Conservation (phyloP, 2,113 vertebrate species). For the Mormoops blainvillei region DNA sequence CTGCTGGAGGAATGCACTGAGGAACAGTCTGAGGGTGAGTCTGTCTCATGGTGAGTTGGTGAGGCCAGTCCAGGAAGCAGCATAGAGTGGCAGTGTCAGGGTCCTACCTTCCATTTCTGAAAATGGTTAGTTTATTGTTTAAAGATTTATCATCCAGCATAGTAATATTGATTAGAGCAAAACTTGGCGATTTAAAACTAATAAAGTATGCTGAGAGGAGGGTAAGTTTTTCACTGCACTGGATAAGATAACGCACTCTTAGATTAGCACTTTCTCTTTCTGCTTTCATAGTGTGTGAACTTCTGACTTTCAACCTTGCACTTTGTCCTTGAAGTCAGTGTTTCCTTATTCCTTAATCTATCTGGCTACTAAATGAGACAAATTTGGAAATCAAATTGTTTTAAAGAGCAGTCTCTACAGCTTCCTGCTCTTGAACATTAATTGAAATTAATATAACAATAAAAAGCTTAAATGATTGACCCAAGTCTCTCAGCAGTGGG, state of each 20-base stretch:
- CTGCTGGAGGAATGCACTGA: not conserved
- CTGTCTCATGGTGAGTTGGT: not conserved
- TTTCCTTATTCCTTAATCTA: not conserved
- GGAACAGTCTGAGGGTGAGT: not conserved
- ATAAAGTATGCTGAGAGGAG: not conserved
- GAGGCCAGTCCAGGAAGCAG: not conserved
- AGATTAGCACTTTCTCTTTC: not conserved
- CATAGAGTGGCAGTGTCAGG: not conserved
- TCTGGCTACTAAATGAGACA: conserved; percentile 6
- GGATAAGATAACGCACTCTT: not conserved
- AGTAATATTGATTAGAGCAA: not conserved
- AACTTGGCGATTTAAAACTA: not conserved
- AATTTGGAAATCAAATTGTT: conserved; percentile 38
- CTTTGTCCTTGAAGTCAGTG: not conserved
- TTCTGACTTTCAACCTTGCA: not conserved
- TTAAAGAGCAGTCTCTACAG: conserved; percentile 20
- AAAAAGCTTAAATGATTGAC: not conserved
- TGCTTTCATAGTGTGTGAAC: not conserved
- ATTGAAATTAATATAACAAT: conserved; percentile 40
- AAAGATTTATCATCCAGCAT: not conserved
- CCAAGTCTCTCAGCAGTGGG: not conserved
- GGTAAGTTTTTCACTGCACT: not conserved
- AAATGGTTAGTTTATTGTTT: not conserved
- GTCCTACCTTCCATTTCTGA: not conserved
- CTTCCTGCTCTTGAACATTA: not conserved